Evolutionary conservation across 2,113 vertebrate genomes (phyloP).

Genomic region (Rynchops niger): DNA sequence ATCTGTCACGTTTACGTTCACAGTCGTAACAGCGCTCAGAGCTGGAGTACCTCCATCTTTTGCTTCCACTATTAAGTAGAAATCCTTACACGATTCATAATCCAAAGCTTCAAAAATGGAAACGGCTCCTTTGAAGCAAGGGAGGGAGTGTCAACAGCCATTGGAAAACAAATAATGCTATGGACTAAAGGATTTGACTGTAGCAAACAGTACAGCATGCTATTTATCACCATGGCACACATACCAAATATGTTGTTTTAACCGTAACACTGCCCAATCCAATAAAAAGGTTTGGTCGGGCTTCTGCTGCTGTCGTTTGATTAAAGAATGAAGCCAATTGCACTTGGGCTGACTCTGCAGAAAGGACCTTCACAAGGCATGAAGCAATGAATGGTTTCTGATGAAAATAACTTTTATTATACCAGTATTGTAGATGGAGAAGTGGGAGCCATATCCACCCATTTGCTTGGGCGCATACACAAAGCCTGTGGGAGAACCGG

Average conservation of each 20-base stretch:
- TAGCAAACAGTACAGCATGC: neutral
- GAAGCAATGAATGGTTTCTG: neutral
- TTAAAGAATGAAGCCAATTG: neutral
- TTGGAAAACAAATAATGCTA: neutral
- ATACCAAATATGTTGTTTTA: neutral
- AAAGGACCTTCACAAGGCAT: neutral
- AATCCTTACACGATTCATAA: constrained; percentile 90
- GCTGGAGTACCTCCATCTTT: constrained; percentile 90
- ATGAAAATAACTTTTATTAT: neutral
- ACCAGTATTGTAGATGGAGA: neutral
- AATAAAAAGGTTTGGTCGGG: constrained; percentile 18
- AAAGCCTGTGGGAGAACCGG: neutral
- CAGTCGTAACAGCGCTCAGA: constrained; percentile 86
- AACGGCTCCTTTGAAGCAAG: constrained; percentile 82
- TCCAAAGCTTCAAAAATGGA: constrained; percentile 86
- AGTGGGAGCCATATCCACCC: neutral
- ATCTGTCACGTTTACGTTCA: constrained; percentile 92
- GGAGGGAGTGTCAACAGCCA: constrained; percentile 5
- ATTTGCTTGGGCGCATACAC: neutral
- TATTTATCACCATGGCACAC: neutral
- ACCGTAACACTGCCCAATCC: neutral
- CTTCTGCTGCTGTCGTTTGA: neutral
- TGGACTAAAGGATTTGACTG: neutral
- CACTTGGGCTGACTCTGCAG: neutral
- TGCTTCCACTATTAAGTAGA: constrained; percentile 93